Percentiles rank a stretch among this genome's conserved stretches.
Evolutionary conservation across 1,140 invertebrate species (phyloP).

Genomic region (Pseudomyrmex flavicornis): DNA sequence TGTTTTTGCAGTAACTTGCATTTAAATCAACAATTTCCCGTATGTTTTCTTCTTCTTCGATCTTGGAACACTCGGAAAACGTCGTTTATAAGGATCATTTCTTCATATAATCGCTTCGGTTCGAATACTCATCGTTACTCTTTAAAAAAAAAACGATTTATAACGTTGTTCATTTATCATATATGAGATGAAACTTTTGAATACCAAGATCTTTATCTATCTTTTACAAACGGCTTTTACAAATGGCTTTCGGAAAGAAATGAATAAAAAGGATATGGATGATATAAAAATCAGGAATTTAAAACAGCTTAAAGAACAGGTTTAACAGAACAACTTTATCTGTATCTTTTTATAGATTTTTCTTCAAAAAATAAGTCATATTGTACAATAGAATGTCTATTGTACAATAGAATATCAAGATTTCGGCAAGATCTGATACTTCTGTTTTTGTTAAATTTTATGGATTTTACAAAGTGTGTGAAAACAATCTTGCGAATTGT

Average conservation of each 20-base stretch:
- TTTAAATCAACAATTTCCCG: constrained; percentile 16
- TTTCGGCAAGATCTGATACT: no score
- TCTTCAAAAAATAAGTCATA: neutral
- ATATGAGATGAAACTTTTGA: neutral
- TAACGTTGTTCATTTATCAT: neutral
- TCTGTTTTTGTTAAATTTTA: neutral
- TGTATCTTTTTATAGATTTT: neutral
- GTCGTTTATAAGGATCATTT: neutral
- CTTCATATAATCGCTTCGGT: neutral
- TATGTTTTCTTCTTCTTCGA: constrained; percentile 18
- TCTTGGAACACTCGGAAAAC: neutral
- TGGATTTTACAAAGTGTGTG: neutral
- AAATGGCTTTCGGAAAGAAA: neutral
- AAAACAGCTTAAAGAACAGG: no score
- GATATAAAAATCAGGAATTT: neutral
- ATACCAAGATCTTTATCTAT: neutral
- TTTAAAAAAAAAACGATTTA: constrained; percentile 22
- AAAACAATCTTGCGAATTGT: neutral
- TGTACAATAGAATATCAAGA: neutral
- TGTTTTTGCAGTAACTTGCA: neutral
- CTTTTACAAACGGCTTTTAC: neutral
- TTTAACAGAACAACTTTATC: neutral
- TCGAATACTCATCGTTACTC: neutral
- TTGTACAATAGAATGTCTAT: neutral
- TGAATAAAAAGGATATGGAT: neutral